A percentile compares a stretch with the other conserved stretches of the same genome.
phyloP scores from a whole-genome alignment of 2,888 invertebrate genomes.

The Dicyrtoma fusca region DNA sequence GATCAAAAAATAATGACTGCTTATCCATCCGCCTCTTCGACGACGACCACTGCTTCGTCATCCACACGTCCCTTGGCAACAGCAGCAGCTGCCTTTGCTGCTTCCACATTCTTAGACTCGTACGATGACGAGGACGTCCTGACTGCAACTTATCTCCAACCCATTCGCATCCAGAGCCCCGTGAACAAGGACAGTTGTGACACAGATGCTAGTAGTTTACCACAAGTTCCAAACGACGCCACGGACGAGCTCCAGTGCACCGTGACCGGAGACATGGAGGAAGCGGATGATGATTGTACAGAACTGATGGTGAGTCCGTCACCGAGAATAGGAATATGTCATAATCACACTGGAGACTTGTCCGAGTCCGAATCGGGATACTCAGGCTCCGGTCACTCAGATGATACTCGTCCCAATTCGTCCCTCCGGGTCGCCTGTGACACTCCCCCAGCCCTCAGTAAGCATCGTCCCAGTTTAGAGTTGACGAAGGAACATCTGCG shows the following conservation, averaged over 20 bases:
- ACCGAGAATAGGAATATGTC: not conserved
- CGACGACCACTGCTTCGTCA: not conserved
- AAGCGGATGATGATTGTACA: not conserved
- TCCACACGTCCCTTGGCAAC: not conserved
- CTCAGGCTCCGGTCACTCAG: conserved; percentile 34
- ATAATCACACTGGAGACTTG: conserved; percentile 7
- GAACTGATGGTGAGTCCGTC: not conserved
- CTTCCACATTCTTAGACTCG: no score
- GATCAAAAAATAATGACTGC: conserved; percentile 2
- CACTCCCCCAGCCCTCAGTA: not conserved
- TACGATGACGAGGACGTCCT: no score
- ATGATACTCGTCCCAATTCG: conserved; percentile 15
- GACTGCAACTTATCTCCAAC: not conserved
- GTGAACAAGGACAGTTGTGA: no score
- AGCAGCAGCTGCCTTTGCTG: not conserved
- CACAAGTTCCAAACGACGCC: not conserved
- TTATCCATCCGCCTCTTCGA: not conserved
- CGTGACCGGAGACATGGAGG: conserved; percentile 4
- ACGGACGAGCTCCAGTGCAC: not conserved
- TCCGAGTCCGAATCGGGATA: conserved; percentile 36
- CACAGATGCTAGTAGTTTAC: no score
- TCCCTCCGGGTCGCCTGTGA: not conserved
- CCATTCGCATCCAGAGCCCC: no score
- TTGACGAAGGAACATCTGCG: conserved; percentile 77
- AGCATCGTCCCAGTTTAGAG: conserved; percentile 52